Evolutionary conservation across 2,797 vertebrate species (phyloP), one percentile per base, ranked within the genome.

Genomic region (Sebastes minor): DNA sequence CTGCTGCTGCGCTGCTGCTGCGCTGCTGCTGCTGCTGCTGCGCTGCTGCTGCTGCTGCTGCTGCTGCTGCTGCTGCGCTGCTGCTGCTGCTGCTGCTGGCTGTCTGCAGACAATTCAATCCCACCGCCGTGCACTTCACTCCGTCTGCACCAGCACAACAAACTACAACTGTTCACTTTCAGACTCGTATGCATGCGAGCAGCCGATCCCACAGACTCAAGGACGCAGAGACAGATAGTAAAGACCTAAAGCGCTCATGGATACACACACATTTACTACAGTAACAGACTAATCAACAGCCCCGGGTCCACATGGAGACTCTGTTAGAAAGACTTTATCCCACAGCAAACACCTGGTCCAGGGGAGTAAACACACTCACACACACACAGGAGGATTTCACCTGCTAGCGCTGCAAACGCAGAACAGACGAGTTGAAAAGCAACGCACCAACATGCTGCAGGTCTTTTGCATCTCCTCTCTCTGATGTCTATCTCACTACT

Each of bases 321-420:
- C 62, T 70, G 55, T 6, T 73, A 20, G 62, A 42, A 59, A 16
- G 53, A 30, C 23, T 71, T 59, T 60, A 63, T 75, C 57, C 76
- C 57, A 55, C 11, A 77, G 84, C 72, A 84, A 89, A 90, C 89
- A 91, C 78, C 88, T 91, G 89, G 83, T 80, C 77, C 64, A 85
- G 65, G 60, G 63, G 83, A 84, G 78, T 76, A 76, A 69, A 72
- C 23, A 14, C 67, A 60, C 49, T 42, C 35, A 38, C 35, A 38
- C 52, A 68, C 64, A 49, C 53, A 61, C 22, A 28, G 25, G n/a
- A n/a, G 65, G 30, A 22, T 11, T 49, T 8, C 27, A 63, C 28
- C 28, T 0, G 25, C 49, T 3, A 14, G 56, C 1, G 8, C 74
- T 22, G 59, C 38, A 46, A 4, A 16, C 78, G n/a, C 42, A 42